Percentiles rank a stretch among this genome's conserved stretches.
Conservation (phyloP, 2,888 invertebrate genomes). For the Amphipoea oculea region DNA sequence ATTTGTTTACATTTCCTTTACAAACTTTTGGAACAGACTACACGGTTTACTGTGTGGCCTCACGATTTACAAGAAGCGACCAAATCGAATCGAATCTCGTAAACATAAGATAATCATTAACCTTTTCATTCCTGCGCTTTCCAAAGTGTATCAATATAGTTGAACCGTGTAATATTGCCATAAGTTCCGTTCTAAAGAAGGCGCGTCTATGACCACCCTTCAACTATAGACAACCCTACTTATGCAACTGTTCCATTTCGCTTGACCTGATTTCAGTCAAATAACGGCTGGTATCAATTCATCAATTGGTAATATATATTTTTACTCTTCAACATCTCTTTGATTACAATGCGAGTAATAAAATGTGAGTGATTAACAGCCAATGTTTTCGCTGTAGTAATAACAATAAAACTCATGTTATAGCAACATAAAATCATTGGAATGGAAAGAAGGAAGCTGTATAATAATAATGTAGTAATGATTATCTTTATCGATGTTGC, state of each 20-base stretch:
- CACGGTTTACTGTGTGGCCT: neutral
- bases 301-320: conserved; percentile 28
- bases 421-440: conserved; percentile 37
- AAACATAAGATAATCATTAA: neutral
- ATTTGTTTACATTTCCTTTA: neutral
- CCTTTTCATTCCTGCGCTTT: neutral
- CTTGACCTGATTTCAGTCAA: conserved; percentile 31
- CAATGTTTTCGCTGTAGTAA: conserved; percentile 21
- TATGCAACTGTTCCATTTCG: conserved; percentile 23
- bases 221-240: conserved; percentile 38
- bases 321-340: conserved; percentile 23
- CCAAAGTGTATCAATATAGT: neutral
- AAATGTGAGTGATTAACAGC: conserved; percentile 28
- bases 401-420: conserved; percentile 44
- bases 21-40: neutral
- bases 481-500: conserved; percentile 26
- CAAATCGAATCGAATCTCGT: neutral
- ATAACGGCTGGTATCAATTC: conserved; percentile 17
- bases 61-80: neutral
- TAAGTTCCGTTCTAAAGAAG: neutral
- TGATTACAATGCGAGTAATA: conserved; percentile 32
- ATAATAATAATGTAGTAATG: conserved; percentile 16
- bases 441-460: conserved; percentile 31
- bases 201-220: conserved; percentile 8
- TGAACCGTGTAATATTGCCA: neutral